A percentile compares a stretch with the other conserved stretches of the same genome.
These are phyloP conservation scores for human DNA, from an alignment of 2,113 vertebrate species.

Conservation along the genomic window DNA sequence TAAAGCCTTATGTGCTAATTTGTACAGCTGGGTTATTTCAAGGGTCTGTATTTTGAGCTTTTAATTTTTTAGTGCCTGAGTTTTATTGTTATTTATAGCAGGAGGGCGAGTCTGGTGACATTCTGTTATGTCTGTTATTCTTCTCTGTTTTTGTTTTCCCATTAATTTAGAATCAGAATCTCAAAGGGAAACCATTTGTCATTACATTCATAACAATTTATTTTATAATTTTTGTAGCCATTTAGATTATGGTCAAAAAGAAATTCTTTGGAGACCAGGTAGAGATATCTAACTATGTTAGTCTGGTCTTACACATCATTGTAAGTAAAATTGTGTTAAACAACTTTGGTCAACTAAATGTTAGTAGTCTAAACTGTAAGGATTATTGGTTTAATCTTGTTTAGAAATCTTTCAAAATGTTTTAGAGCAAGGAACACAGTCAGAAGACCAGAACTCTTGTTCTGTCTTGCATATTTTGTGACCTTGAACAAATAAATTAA, in stretches of 20 bases:
- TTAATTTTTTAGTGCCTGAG: not conserved
- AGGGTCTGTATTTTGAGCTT: not conserved
- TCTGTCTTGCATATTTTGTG: not conserved
- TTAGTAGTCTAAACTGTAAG: not conserved
- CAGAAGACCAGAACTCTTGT: not conserved
- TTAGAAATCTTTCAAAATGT: not conserved
- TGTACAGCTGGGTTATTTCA: not conserved
- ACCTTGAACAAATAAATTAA: not conserved
- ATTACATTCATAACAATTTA: not conserved
- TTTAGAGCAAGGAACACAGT: not conserved
- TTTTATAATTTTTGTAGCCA: not conserved
- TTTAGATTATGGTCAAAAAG: not conserved
- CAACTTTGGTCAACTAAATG: not conserved
- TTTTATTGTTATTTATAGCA: not conserved
- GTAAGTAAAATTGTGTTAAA: conserved; percentile 17
- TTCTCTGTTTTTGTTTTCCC: not conserved
- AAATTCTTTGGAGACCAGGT: not conserved
- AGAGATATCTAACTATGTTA: not conserved
- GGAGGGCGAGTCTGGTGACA: not conserved
- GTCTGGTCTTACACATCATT: not conserved
- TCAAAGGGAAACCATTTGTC: not conserved
- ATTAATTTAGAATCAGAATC: not conserved
- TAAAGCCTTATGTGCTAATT: not conserved
- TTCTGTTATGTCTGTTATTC: not conserved
- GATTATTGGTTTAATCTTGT: not conserved